Base-by-base conservation (phyloP, 2,113 vertebrate species). In the Cyphomyrus discorhynchus region DNA sequence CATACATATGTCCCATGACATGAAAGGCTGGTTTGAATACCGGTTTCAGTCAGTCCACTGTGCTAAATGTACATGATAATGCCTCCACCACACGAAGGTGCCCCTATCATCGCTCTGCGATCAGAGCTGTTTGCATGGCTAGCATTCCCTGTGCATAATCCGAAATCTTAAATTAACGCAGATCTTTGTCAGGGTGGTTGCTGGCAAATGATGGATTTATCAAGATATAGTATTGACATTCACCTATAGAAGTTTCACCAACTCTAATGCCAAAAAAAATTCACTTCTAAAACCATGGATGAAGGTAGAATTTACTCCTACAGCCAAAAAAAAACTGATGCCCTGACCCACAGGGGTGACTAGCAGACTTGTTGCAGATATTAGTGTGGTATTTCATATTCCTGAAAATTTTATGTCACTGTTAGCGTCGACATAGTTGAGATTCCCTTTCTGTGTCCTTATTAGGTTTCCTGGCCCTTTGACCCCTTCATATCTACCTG, bases 401-500 rank as follows among this genome's bases (percentile, higher is more conserved):
- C 21, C 52, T 62, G 17, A 70, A 90, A 90, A 62, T 86, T 86
- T 49, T n/a, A 39, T 86, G 83, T 42, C 49, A 58, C 53, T 90
- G 0, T 70, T 86, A 86, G 27, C 31, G 1, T 89, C 24, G 27
- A 82, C 82, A 17, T 85, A 47, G 87, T 58, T 35, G 21, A 50
- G 19, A 52, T 70, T 49, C 62, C n/a, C 21, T 62, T 8, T 87
- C 70, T 66, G 19, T 27, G 19, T n/a, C 21, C 39, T 10, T 70
- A 89, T 10, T 83, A 89, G 90, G 87, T 83, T 89, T 85, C 53
- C 39, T 39, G 31, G 39, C 42, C 35, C 21, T 42, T 45, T 6
- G 39, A 89, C 90, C 47, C 1, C 88, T 46, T 80, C 89, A 19
- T 89, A 88, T 80, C 27, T 6, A 91, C 90, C 92, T 90, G 49